Evolutionary conservation across 2,113 vertebrate species (phyloP).

Genomic region (Osmerus eperlanus): DNA sequence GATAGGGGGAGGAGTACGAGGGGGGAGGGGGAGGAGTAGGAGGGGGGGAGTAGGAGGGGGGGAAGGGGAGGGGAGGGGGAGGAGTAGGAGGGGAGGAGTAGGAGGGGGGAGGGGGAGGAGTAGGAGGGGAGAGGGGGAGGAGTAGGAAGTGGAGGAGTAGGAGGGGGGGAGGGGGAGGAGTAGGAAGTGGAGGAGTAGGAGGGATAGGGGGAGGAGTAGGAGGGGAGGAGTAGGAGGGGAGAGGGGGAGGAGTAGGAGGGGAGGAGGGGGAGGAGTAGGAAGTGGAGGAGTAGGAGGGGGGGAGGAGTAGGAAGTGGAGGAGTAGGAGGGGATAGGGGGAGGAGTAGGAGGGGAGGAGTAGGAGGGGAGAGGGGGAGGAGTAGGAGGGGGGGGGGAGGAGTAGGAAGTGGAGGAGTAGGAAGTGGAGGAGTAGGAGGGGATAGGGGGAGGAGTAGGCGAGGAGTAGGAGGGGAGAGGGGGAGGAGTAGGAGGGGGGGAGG

Average conservation of each 20-base stretch:
- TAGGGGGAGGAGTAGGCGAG: neutral
- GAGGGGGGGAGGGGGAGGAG: neutral
- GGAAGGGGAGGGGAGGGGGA: too few species aligned
- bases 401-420: too few species aligned
- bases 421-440: too few species aligned
- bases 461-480: neutral
- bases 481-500: neutral
- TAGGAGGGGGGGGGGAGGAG: neutral
- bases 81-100: too few species aligned
- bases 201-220: neutral
- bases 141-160: neutral
- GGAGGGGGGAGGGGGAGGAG: neutral
- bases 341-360: neutral
- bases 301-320: too few species aligned
- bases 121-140: neutral
- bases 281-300: neutral
- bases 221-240: neutral
- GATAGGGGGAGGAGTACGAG: neutral
- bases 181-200: too few species aligned
- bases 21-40: neutral
- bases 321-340: neutral
- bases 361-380: neutral
- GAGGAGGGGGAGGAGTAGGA: neutral
- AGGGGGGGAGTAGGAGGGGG: too few species aligned
- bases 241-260: neutral